Evolutionary conservation across 2,888 invertebrate genomes (phyloP).

Genomic region (Caenorhabditis sp.): DNA sequence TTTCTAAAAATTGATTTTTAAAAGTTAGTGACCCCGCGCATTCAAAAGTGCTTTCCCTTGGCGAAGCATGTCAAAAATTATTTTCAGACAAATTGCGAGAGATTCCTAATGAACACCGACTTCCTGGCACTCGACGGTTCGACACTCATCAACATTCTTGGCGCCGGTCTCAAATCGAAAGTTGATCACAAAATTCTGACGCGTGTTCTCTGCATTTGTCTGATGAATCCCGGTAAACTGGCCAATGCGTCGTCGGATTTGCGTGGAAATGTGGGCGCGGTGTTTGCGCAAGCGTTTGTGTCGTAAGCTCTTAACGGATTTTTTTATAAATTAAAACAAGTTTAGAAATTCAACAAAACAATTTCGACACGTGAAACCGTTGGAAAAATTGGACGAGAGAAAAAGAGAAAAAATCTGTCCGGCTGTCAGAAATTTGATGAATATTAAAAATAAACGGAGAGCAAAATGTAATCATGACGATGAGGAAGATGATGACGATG

Average conservation of each 20-base stretch:
- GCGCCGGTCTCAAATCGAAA: slow-evolving; percentile 19
- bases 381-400: slow-evolving; percentile 4
- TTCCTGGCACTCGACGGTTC: slow-evolving; percentile 7
- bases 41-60: too few species aligned
- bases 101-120: slow-evolving; percentile 22
- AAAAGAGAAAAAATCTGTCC: slow-evolving; percentile 8
- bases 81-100: slow-evolving; percentile 31
- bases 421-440: slow-evolving; percentile 3
- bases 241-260: slow-evolving; percentile 26
- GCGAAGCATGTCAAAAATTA: too few species aligned
- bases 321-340: not conserved
- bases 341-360: slow-evolving; percentile 23
- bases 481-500: slow-evolving; percentile 19
- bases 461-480: slow-evolving; percentile 17
- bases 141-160: slow-evolving; percentile 12
- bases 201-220: slow-evolving; percentile 28
- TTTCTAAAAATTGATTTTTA: too few species aligned
- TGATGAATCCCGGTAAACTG: slow-evolving; percentile 22
- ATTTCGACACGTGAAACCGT: slow-evolving; percentile 30
- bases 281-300: slow-evolving; percentile 35
- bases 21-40: too few species aligned
- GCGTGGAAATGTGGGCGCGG: slow-evolving; percentile 15
- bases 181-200: slow-evolving; percentile 30
- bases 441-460: not conserved
- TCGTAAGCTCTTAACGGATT: slow-evolving; percentile 14